Conservation (phyloP, 2,113 vertebrate species). For the Percopsis transmontana region DNA sequence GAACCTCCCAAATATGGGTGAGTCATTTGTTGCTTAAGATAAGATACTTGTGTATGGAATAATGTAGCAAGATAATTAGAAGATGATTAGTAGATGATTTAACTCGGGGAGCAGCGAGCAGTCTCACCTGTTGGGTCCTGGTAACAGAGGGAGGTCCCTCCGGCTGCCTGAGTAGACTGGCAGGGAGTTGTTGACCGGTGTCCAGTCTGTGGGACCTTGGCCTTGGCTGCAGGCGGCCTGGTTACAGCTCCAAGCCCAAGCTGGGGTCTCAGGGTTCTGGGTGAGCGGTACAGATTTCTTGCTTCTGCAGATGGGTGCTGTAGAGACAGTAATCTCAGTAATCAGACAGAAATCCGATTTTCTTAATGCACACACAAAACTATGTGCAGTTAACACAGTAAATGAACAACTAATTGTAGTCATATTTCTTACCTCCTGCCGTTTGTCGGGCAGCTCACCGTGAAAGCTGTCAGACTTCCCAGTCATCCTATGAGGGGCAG, state of each 20-base stretch:
- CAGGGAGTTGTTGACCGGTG: conserved; percentile 81
- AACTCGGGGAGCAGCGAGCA: not conserved
- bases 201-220: conserved; percentile 82
- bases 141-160: conserved; percentile 67
- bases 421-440: conserved; percentile 66
- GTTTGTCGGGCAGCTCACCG: conserved; percentile 78
- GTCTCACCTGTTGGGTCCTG: conserved; percentile 84
- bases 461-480: conserved; percentile 83
- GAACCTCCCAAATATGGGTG: not conserved
- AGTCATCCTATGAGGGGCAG: conserved; percentile 71
- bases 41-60: no score
- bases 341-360: not conserved
- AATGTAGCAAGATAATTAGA: no score
- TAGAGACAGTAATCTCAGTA: conserved; percentile 4
- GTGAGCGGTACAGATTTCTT: conserved; percentile 82
- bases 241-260: conserved; percentile 88
- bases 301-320: conserved; percentile 55
- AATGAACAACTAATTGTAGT: not conserved
- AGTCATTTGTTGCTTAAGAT: no score
- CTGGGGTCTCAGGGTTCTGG: conserved; percentile 90
- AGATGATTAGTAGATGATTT: not conserved
- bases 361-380: not conserved
- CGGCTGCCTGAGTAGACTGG: conserved; percentile 74
- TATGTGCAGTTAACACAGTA: not conserved
- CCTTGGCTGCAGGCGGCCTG: conserved; percentile 85